Evolutionary conservation across 1,140 invertebrate genomes (phyloP), one percentile per base, ranked within the genome.

Genomic region (Laodelphax striatellus): DNA sequence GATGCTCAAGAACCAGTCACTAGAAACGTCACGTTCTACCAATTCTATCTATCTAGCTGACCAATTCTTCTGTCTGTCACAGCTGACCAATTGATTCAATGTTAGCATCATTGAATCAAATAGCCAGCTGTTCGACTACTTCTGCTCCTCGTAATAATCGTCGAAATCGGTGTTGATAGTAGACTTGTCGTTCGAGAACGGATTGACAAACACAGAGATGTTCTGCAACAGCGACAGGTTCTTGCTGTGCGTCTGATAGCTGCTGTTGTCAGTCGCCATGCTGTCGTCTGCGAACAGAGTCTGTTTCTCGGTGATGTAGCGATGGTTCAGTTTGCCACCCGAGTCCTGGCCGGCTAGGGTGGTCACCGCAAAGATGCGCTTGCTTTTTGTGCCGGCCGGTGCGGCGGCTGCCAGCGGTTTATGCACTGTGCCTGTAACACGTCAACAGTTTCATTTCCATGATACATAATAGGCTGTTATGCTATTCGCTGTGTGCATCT

Each of bases 151-250:
- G 57, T 62, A 69, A 58, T 67, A 66, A 52, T 69, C 68, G 60
- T 69, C 68, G 59, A 69, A 67, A 52, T 67, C 66, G 34, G 67
- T 68, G 50, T 66, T 68, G 2, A 67, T 66, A 10, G 31, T 50
- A 1, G 31, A 1, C 2, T 53, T 43, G 5, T 66, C 64, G 11
- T 60, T 52, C 70, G n/a, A 70, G 72, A 80, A 70, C 0, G 79
- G 79, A 72, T 80, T 80, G 2, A 80, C 76, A 73, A 80, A 79
- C 62, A 82, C 71, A 55, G 75, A 72, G 64, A 81, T 73, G 69
- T 79, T 70, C 60, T 73, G 60, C 55, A 77, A 74, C 0, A 75
- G 71, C 6, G 73, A 73, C 58, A 78, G 55, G 70, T 76, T 16
- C 76, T 75, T n/a, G 76, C 79, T 31, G 79, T 64, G 58, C 6